phyloP scores from a whole-genome alignment of 2,888 invertebrate genomes.

The Oxyteleia sp. region DNA sequence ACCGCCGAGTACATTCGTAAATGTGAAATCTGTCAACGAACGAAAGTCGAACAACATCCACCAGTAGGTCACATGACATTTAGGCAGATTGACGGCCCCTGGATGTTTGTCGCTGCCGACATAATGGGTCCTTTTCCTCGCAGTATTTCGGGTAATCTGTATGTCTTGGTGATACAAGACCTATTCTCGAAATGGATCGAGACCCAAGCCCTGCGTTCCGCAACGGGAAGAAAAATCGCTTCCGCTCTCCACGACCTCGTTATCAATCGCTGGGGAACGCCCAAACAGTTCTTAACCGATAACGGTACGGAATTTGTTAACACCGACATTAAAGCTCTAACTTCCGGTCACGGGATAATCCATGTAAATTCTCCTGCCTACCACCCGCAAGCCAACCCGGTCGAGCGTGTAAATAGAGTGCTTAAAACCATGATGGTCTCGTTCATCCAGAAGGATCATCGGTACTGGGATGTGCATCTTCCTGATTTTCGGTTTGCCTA shows the following conservation, averaged over 20 bases:
- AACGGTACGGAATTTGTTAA: slow-evolving; percentile 75
- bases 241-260: slow-evolving; percentile 64
- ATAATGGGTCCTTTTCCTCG: too few species aligned
- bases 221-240: slow-evolving; percentile 39
- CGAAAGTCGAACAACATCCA: too few species aligned
- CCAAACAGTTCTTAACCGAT: slow-evolving; percentile 68
- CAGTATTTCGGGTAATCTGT: too few species aligned
- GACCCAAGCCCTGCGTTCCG: too few species aligned
- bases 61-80: too few species aligned
- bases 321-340: not conserved
- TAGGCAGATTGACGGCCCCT: too few species aligned
- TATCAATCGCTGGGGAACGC: slow-evolving; percentile 71
- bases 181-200: too few species aligned
- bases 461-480: slow-evolving; percentile 6
- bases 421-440: slow-evolving; percentile 10
- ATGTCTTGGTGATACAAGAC: too few species aligned
- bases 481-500: slow-evolving; percentile 18
- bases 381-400: slow-evolving; percentile 21
- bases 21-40: too few species aligned
- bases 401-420: slow-evolving; percentile 14
- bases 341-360: not conserved
- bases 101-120: too few species aligned
- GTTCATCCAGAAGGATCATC: not conserved
- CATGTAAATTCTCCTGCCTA: slow-evolving; percentile 9
- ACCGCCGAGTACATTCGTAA: too few species aligned